Evolutionary conservation across 2,797 vertebrate genomes (phyloP).

Genomic region (Phoebastria nigripes): DNA sequence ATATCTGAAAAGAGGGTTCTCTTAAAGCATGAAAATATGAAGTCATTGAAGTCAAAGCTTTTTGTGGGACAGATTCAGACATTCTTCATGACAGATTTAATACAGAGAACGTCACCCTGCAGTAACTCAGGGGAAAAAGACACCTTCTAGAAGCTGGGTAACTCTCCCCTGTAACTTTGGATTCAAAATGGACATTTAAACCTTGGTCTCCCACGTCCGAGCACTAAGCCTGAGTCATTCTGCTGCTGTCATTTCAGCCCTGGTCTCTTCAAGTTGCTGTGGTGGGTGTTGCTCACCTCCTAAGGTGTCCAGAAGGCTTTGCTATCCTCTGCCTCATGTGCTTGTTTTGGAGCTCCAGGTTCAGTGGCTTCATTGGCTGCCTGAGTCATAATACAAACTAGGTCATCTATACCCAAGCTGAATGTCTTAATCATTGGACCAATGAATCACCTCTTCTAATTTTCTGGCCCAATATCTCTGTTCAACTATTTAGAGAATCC

Average conservation of each 20-base stretch:
- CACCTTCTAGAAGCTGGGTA: background rate
- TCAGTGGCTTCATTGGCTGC: background rate
- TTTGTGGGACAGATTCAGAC: background rate
- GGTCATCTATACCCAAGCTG: background rate
- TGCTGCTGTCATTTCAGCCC: background rate
- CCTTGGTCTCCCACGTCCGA: rapidly evolving
- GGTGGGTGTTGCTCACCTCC: background rate
- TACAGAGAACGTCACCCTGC: background rate
- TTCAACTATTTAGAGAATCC: constrained; percentile 44
- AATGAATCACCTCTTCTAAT: constrained; percentile 19
- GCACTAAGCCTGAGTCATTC: background rate
- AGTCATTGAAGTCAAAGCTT: background rate
- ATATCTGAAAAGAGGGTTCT: background rate
- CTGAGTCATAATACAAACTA: constrained; percentile 27
- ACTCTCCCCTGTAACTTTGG: rapidly evolving
- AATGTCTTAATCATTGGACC: background rate
- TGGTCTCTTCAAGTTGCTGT: background rate
- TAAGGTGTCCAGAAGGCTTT: background rate
- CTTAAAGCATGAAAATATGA: background rate
- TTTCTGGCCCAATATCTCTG: constrained; percentile 25
- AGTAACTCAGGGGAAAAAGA: background rate
- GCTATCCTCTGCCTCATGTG: background rate
- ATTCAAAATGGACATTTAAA: background rate
- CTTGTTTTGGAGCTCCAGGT: background rate
- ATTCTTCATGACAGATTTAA: background rate